phyloP scores from a whole-genome alignment of 2,797 vertebrate species.

The Poeciliopsis paucimaculata region DNA sequence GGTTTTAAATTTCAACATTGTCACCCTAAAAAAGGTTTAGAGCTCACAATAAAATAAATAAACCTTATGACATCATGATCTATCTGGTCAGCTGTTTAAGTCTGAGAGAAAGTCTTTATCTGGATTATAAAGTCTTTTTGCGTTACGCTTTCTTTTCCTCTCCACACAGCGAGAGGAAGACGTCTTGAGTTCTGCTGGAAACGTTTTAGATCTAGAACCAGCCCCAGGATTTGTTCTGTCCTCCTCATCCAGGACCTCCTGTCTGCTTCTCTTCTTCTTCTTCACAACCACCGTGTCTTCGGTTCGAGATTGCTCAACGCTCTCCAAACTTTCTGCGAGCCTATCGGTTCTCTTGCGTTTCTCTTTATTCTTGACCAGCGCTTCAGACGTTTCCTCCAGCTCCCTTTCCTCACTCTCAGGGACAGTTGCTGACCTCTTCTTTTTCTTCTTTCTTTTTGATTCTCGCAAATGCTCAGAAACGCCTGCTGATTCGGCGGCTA shows the following conservation, averaged over 20 bases:
- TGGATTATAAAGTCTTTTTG: slow-evolving; percentile 32
- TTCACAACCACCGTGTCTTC: neutral
- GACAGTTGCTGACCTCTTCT: slow-evolving; percentile 5
- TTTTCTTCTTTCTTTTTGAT: slow-evolving; percentile 32
- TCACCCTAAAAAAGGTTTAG: neutral
- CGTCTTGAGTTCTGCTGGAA: neutral
- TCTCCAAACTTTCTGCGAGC: neutral
- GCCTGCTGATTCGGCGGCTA: slow-evolving; percentile 31
- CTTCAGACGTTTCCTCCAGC: slow-evolving; percentile 2
- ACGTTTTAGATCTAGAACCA: neutral
- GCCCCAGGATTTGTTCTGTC: neutral
- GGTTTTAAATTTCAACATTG: neutral
- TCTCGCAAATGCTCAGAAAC: neutral
- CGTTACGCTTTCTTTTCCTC: neutral
- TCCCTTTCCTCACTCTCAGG: neutral
- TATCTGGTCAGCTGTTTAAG: no score
- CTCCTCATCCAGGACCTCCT: slow-evolving; percentile 10
- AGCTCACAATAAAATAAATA: neutral
- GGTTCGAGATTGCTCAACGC: neutral
- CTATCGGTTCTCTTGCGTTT: neutral
- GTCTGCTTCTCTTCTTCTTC: slow-evolving; percentile 16
- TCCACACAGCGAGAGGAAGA: neutral
- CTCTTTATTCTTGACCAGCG: slow-evolving; percentile 16
- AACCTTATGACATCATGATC: neutral
- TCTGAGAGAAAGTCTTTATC: slow-evolving; percentile 10